Conservation (phyloP, 2,888 invertebrate species). For the Stenodema calcarata region DNA sequence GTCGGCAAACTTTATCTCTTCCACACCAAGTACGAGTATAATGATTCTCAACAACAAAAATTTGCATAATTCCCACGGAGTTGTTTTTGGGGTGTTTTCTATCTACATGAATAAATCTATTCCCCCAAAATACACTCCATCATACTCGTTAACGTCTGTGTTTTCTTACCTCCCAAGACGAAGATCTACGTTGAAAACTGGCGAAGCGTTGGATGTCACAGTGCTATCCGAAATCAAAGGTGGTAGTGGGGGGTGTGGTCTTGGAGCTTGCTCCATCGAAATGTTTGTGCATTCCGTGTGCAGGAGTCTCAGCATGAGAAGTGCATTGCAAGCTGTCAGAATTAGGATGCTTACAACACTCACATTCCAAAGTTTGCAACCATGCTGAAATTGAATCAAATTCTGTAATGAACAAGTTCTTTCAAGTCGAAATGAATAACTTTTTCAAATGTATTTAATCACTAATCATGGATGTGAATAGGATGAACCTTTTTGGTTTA, state of each 20-base stretch:
- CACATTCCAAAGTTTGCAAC: constrained; percentile 74
- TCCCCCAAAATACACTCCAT: too few species aligned
- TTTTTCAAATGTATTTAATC: too few species aligned
- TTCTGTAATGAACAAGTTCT: not conserved
- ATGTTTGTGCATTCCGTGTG: constrained; percentile 63
- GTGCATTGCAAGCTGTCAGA: constrained; percentile 71
- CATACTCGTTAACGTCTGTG: too few species aligned
- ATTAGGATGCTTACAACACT: constrained; percentile 71
- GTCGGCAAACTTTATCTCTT: too few species aligned
- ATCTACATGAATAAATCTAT: too few species aligned
- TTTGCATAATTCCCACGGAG: too few species aligned
- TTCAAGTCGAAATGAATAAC: too few species aligned
- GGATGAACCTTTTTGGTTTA: too few species aligned
- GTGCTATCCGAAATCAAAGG: constrained; percentile 51
- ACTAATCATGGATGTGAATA: too few species aligned
- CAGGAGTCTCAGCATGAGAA: constrained; percentile 68
- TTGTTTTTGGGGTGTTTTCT: too few species aligned
- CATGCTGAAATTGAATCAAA: constrained; percentile 59
- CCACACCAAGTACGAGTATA: too few species aligned
- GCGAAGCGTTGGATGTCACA: constrained; percentile 45
- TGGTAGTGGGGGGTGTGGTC: constrained; percentile 46
- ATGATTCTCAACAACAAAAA: too few species aligned
- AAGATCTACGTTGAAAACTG: constrained; percentile 67
- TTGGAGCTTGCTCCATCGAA: constrained; percentile 54
- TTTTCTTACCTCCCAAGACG: constrained; percentile 66